These are phyloP conservation scores for Odontothrips loti DNA, from an alignment of 2,888 invertebrate species.

Conservation along the genomic window DNA sequence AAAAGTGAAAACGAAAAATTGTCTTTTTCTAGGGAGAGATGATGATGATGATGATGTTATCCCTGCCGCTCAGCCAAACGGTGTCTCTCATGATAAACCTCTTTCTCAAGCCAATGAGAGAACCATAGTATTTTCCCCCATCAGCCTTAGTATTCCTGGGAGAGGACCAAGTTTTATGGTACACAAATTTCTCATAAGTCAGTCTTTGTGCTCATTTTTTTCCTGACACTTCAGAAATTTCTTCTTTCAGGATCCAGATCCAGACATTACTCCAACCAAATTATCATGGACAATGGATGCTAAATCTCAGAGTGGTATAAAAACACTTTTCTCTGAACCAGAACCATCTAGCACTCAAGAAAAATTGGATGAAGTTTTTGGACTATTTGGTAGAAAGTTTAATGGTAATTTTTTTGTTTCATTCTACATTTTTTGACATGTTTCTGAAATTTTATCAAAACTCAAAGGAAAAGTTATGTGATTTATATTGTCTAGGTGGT, in stretches of 20 bases:
- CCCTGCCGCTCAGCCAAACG: background rate
- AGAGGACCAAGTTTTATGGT: background rate
- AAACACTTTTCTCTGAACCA: background rate
- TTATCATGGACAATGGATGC: background rate
- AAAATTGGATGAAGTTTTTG: background rate
- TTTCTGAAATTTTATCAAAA: background rate
- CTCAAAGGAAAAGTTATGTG: background rate
- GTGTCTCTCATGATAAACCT: background rate
- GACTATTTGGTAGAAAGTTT: background rate
- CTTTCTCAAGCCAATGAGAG: background rate
- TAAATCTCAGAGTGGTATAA: background rate
- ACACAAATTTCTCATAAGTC: background rate
- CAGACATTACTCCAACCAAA: background rate
- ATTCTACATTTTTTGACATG: background rate
- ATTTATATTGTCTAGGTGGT: background rate
- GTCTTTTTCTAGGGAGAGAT: constrained; percentile 27
- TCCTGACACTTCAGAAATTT: background rate
- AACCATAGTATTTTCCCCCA: background rate
- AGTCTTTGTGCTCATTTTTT: too few species aligned
- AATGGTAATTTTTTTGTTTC: background rate
- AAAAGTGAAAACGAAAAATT: too few species aligned
- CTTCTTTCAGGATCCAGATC: background rate
- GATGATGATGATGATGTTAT: background rate
- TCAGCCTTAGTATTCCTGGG: background rate
- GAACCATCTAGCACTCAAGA: background rate